Evolutionary conservation across 1,140 invertebrate species (phyloP), one percentile per base, ranked within the genome.

Genomic region (Parasteatoda tepidariorum): DNA sequence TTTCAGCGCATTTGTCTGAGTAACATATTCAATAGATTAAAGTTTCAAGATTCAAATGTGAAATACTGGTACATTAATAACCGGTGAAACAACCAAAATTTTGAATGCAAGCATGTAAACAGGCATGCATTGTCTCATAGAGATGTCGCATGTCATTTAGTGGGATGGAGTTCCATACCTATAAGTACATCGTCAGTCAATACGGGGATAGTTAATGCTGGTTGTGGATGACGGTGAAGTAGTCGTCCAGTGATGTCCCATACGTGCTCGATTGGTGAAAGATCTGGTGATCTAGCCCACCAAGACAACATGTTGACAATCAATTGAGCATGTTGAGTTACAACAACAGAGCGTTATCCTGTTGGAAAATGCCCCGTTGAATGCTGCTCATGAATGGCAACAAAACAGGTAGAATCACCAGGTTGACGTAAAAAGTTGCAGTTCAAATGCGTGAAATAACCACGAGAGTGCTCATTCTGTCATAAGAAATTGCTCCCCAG

Each of bases 101-200:
- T n/a, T n/a, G n/a, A n/a, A n/a, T 64, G 5, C 61, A 64, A 64
- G 28, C 22, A 11, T 64, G 6, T 6, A 64, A 64, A 64, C 28
- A 24, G 26, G 61, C 15, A 64, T 13, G 61, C 61, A 64, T 64
- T 13, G 22, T 64, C 22, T 26, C 18, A 18, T 64, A 26, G 3
- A 13, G 61, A 6, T 64, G 3, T 24, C 26, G 24, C n/a, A 18
- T 30, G 15, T 30, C 61, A 64, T 2, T 64, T 64, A 6, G 61
- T 64, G 26, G 28, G 3, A 64, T 64, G 61, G 28, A 64, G 61
- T 64, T 64, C 18, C 61, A 64, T 64, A 41, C 61, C 28, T 64
- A 26, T 28, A n/a, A 28, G 61, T 3, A 64, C 22, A 28, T 28
- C 6, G 11, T 64, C 11, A 11, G 26, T 28, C 15, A 64, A 64